Base-by-base conservation (phyloP, 2,888 invertebrate species). In the Drosophila affinis region DNA sequence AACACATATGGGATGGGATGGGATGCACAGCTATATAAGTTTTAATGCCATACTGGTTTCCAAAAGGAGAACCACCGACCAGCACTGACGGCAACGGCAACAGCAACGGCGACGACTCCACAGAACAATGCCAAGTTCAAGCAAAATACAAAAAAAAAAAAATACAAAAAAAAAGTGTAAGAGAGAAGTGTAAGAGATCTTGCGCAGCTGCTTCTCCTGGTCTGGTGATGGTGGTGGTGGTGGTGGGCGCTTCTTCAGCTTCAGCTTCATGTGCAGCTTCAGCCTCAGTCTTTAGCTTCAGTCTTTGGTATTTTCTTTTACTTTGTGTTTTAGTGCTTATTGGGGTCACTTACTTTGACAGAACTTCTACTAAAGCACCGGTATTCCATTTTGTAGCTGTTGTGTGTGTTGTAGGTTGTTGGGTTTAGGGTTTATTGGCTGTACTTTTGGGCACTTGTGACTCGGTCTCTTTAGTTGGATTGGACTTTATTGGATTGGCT, bases 301-400 rank as follows among this genome's bases (percentile, higher is more conserved):
- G 48, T 60, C 55, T 29, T 55, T 39, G 29, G 29, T 55, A 55
- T 32, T 61, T 71, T 48, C 39, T 47, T 44, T 68, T 62, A 63
- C 48, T 48, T 27, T 71, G 53, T 24, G 3, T 63, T 62, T 89
- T 82, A 87, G 88, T 82, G 85, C 90, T 88, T 87, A 92, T 89
- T 91, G 90, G 83, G 91, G 91, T 91, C 91, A 92, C 92, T 92
- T 92, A 92, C 92, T 91, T 91, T 91, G 89, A 88, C 89, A 87
- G 90, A 91, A 89, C 90, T 90, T 88, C 90, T 91, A 84, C 89
- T 90, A 88, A 89, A 91, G 91, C 91, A 90, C 91, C 91, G 91
- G 91, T 91, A 92, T 91, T 92, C 92, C 92, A 92, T 92, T 87
- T 79, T 84, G 56, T 80, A 78, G 75, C 73, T 74, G 75, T 5